These are phyloP conservation scores for Melanargia galathea DNA, from an alignment of 2,888 invertebrate species.

Conservation along the genomic window DNA sequence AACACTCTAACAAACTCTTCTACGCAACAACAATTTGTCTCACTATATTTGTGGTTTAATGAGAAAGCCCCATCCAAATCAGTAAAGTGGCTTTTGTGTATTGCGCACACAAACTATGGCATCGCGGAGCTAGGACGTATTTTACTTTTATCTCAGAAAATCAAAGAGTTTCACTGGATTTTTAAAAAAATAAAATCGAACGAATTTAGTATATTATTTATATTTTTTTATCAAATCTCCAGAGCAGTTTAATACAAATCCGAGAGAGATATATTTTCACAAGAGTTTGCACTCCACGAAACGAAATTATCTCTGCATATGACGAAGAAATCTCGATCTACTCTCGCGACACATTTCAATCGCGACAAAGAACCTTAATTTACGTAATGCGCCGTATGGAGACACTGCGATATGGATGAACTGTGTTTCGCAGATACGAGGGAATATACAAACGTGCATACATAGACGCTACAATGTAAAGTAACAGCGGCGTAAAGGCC, in stretches of 20 bases:
- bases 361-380: slow-evolving; percentile 6
- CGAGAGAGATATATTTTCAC: not conserved
- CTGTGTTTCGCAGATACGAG: slow-evolving; percentile 1
- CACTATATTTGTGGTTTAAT: too few relatives aligned
- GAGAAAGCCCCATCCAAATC: too few relatives aligned
- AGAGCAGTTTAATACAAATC: slow-evolving; percentile 3
- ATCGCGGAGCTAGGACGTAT: too few relatives aligned
- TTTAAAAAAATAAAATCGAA: too few relatives aligned
- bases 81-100: too few relatives aligned
- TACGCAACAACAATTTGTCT: too few relatives aligned
- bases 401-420: not conserved
- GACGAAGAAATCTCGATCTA: slow-evolving; percentile 1
- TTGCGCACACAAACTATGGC: too few relatives aligned
- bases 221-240: not conserved
- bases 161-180: too few relatives aligned
- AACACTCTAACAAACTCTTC: too few relatives aligned
- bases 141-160: too few relatives aligned
- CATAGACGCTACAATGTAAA: not conserved
- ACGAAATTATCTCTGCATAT: slow-evolving; percentile 6
- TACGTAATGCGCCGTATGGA: slow-evolving; percentile 5
- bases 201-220: too few relatives aligned
- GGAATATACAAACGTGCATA: not conserved
- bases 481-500: too few relatives aligned
- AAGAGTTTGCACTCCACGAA: slow-evolving; percentile 2
- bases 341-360: slow-evolving; percentile 6